Percentiles rank a stretch among this genome's conserved stretches.
These are phyloP conservation scores for Pionites leucogaster DNA, from an alignment of 2,113 vertebrate genomes.

Conservation along the genomic window DNA sequence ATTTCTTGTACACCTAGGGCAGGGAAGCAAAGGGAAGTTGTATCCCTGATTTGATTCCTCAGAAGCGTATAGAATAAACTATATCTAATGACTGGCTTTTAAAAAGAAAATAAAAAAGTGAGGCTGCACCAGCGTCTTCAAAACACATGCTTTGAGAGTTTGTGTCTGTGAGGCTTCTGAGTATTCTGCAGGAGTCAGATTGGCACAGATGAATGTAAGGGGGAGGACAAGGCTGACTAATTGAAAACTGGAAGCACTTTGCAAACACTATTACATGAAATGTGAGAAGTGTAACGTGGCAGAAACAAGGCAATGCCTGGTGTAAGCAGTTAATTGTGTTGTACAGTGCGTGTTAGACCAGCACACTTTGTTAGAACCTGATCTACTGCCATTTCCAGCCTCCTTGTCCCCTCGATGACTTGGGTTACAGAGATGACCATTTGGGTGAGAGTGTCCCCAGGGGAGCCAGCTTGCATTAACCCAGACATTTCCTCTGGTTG, in stretches of 20 bases:
- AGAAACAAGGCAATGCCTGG: conserved; percentile 83
- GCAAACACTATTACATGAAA: conserved; percentile 89
- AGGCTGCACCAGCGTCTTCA: not conserved
- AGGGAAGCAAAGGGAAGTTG: not conserved
- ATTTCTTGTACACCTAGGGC: not conserved
- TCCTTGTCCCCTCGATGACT: conserved; percentile 39
- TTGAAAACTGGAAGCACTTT: conserved; percentile 90
- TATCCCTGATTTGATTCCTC: not conserved
- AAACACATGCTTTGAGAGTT: not conserved
- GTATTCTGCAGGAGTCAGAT: conserved; percentile 20
- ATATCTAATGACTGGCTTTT: not conserved
- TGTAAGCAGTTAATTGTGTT: conserved; percentile 87
- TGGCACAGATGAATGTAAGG: conserved; percentile 55
- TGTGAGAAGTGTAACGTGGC: conserved; percentile 82
- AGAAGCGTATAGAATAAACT: not conserved
- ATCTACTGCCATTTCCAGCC: conserved; percentile 73
- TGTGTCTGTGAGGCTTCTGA: not conserved
- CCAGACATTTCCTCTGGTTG: not conserved
- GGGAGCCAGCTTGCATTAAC: conserved; percentile 43
- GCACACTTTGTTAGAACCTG: conserved; percentile 71
- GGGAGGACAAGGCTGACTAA: conserved; percentile 78
- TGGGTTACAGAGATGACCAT: conserved; percentile 29
- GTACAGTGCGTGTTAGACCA: conserved; percentile 75
- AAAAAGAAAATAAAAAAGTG: not conserved
- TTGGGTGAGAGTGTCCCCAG: not conserved